Conservation (phyloP, 2,888 invertebrate genomes). For the Eremobia ochroleuca region DNA sequence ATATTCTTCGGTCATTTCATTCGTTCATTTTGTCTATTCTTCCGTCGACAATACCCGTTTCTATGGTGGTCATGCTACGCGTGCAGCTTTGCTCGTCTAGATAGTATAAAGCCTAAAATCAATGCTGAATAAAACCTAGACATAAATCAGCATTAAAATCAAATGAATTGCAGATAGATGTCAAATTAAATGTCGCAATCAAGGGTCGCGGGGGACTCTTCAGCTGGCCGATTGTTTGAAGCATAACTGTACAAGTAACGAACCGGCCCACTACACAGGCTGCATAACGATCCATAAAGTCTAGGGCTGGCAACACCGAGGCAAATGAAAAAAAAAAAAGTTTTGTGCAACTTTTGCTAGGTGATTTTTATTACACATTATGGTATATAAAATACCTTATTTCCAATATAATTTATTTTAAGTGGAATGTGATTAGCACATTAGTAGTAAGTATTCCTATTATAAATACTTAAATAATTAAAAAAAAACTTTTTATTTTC, state of each 20-base stretch:
- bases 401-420: not conserved
- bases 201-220: conserved; percentile 71
- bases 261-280: conserved; percentile 74
- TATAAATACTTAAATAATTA: not conserved
- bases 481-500: not conserved
- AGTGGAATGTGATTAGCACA: not conserved
- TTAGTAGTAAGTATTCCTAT: not conserved
- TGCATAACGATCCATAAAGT: conserved; percentile 69
- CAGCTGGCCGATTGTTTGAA: conserved; percentile 75
- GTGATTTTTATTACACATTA: not conserved
- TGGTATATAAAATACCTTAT: not conserved
- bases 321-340: not conserved
- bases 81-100: not conserved
- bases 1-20: no score
- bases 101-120: not conserved
- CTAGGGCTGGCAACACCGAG: conserved; percentile 60
- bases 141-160: conserved; percentile 34
- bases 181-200: conserved; percentile 68
- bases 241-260: conserved; percentile 70
- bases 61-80: no score
- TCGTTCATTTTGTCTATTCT: no score
- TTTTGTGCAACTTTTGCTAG: not conserved
- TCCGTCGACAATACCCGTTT: no score
- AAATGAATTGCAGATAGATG: conserved; percentile 41
- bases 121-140: conserved; percentile 10